Percentiles rank a stretch among this genome's conserved stretches.
These are phyloP conservation scores for Macrosteles quadrilineatus DNA, from an alignment of 1,140 invertebrate genomes.

Conservation along the genomic window DNA sequence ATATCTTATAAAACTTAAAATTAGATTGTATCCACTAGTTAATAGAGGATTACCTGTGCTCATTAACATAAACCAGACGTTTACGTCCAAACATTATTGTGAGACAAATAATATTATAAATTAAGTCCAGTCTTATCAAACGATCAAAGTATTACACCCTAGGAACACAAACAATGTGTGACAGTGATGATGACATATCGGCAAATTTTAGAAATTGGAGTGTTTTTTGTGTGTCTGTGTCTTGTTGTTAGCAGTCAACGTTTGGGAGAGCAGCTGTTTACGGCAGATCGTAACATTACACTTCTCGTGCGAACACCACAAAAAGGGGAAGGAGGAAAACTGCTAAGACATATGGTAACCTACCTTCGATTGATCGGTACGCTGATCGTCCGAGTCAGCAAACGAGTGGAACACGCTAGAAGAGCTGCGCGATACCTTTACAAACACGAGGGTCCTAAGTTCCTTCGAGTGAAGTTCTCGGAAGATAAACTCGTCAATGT, in stretches of 20 bases:
- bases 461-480: background rate
- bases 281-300: background rate
- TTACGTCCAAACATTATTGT: too few species aligned
- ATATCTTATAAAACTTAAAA: too few species aligned
- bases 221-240: background rate
- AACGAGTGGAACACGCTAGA: background rate
- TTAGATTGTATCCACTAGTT: too few species aligned
- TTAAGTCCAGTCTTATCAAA: too few species aligned
- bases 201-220: too few species aligned
- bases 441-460: background rate
- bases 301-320: background rate
- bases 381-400: background rate
- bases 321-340: background rate
- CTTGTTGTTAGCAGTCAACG: background rate
- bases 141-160: too few species aligned
- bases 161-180: too few species aligned
- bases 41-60: too few species aligned
- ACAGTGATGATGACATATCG: too few species aligned
- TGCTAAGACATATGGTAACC: background rate
- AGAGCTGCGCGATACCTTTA: constrained; percentile 5
- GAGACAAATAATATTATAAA: too few species aligned
- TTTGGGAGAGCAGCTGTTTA: background rate
- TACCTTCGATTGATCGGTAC: background rate
- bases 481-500: background rate
- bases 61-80: too few species aligned